phyloP scores from a whole-genome alignment of 2,113 vertebrate species.

The Hiodon tergisus region DNA sequence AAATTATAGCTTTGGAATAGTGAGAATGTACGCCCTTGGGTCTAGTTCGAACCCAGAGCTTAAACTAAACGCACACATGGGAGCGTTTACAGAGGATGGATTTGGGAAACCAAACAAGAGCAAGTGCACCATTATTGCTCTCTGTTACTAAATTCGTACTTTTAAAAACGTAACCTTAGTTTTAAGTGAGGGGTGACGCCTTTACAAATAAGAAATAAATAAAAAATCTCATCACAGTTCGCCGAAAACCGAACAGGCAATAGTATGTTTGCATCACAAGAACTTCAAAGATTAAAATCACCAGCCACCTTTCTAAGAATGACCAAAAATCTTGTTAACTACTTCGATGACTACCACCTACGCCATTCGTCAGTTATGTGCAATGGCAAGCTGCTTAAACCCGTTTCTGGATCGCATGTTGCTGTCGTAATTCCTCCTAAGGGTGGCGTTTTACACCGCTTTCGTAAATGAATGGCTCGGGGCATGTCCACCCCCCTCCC shows the following conservation, averaged over 20 bases:
- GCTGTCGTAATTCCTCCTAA: slow-evolving; percentile 63
- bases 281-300: no score
- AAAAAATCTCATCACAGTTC: no score
- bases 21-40: slow-evolving; percentile 57
- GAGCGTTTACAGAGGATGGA: slow-evolving; percentile 49
- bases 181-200: slow-evolving; percentile 64
- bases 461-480: slow-evolving; percentile 25
- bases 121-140: neutral
- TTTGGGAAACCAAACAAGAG: slow-evolving; percentile 43
- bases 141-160: neutral
- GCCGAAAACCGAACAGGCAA: no score
- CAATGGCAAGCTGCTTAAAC: neutral
- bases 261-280: no score
- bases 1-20: slow-evolving; percentile 67
- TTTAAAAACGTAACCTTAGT: slow-evolving; percentile 34
- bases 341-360: slow-evolving; percentile 60
- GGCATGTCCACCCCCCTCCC: slow-evolving; percentile 19
- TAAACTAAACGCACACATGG: slow-evolving; percentile 52
- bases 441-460: slow-evolving; percentile 68
- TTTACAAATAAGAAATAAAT: no score
- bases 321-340: slow-evolving; percentile 3
- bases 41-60: slow-evolving; percentile 42
- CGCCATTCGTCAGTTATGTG: slow-evolving; percentile 37
- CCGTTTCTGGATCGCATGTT: slow-evolving; percentile 4
- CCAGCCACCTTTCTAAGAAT: no score